phyloP scores from a whole-genome alignment of 2,888 invertebrate species.

The Leptodirus hochenwartii region DNA sequence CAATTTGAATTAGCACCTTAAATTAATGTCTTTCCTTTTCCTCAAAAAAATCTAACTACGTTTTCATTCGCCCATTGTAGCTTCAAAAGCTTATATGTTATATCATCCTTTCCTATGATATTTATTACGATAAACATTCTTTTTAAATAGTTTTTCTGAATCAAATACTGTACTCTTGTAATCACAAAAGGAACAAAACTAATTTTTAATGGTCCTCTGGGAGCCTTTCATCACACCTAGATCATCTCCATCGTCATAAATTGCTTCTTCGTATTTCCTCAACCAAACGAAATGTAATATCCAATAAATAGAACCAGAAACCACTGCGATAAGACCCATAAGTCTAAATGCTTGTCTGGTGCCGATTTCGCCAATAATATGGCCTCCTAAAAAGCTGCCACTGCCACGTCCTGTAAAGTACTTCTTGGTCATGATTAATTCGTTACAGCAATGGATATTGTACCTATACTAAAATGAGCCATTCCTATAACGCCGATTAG shows the following conservation, averaged over 20 bases:
- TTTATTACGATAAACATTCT: too few relatives aligned
- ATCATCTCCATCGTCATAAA: slow-evolving; percentile 26
- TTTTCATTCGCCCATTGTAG: too few relatives aligned
- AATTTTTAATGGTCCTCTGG: too few relatives aligned
- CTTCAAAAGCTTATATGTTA: too few relatives aligned
- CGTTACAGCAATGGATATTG: slow-evolving; percentile 12
- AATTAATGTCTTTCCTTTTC: too few relatives aligned
- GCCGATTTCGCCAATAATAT: slow-evolving; percentile 55
- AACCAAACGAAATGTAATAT: slow-evolving; percentile 55
- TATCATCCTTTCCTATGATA: too few relatives aligned
- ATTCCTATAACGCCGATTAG: slow-evolving; percentile 75
- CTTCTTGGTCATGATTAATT: not conserved
- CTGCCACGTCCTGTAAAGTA: slow-evolving; percentile 47
- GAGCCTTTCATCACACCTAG: slow-evolving; percentile 25
- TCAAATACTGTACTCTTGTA: too few relatives aligned
- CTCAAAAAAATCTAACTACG: too few relatives aligned
- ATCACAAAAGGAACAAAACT: too few relatives aligned
- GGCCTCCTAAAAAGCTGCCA: slow-evolving; percentile 64
- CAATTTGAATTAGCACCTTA: too few relatives aligned
- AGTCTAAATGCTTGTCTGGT: slow-evolving; percentile 61
- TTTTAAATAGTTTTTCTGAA: too few relatives aligned
- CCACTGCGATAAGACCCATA: slow-evolving; percentile 57
- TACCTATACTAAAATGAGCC: slow-evolving; percentile 76
- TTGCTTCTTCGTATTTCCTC: too few relatives aligned
- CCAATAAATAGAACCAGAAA: slow-evolving; percentile 52